These are phyloP conservation scores for Lamproptera curius DNA, from an alignment of 2,888 invertebrate genomes.

Conservation along the genomic window DNA sequence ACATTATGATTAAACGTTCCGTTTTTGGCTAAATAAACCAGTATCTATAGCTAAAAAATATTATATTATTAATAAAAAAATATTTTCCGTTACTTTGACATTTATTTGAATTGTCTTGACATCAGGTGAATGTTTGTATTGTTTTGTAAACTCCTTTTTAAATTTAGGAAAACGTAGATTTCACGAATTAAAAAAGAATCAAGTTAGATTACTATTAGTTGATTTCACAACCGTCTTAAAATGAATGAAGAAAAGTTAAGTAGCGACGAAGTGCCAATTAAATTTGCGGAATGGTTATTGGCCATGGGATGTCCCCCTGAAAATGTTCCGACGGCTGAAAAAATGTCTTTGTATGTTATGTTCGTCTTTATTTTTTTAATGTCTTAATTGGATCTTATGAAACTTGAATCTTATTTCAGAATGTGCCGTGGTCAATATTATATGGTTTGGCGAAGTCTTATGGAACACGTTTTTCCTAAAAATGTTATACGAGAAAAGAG, in stretches of 20 bases:
- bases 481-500: constrained; percentile 47
- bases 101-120: too few relatives aligned
- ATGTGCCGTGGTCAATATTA: constrained; percentile 66
- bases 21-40: too few relatives aligned
- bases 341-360: constrained; percentile 51
- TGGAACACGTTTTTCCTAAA: constrained; percentile 59
- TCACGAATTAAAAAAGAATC: neutral
- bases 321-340: constrained; percentile 56
- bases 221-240: constrained; percentile 3
- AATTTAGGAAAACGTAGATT: too few relatives aligned
- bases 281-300: constrained; percentile 61
- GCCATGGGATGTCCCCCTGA: constrained; percentile 64
- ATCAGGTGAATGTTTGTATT: too few relatives aligned
- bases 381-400: neutral
- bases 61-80: too few relatives aligned
- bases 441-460: constrained; percentile 66
- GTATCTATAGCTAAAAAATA: too few relatives aligned
- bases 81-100: too few relatives aligned
- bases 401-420: constrained; percentile 34
- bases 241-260: constrained; percentile 44
- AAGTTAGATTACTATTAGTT: neutral
- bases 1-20: too few relatives aligned
- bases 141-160: too few relatives aligned
- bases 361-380: neutral
- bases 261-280: constrained; percentile 57